A percentile compares a stretch with the other conserved stretches of the same genome.
Conservation (phyloP, 1,140 invertebrate genomes). For the Brachionus rubens region DNA sequence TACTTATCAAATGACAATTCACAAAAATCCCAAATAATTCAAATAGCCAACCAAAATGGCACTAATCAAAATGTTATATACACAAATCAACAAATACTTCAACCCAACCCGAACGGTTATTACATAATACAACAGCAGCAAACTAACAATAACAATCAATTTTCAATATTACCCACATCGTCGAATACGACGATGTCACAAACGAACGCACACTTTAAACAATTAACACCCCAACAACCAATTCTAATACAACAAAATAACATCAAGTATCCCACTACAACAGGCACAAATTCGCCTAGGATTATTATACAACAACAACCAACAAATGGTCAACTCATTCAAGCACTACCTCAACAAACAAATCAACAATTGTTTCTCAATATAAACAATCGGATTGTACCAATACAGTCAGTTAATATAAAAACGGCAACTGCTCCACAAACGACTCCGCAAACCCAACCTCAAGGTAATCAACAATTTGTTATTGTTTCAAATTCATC, state of each 20-base stretch:
- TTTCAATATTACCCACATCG: background rate
- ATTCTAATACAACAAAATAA: background rate
- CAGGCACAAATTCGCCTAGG: background rate
- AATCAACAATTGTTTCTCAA: slow-evolving; percentile 29
- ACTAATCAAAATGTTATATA: background rate
- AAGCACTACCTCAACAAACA: background rate
- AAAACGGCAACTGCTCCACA: background rate
- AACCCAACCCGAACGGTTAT: background rate
- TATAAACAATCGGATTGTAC: slow-evolving; percentile 34
- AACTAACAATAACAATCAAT: background rate
- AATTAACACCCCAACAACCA: background rate
- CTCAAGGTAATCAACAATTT: background rate
- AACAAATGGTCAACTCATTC: background rate
- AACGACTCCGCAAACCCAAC: too few species aligned
- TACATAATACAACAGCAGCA: slow-evolving; percentile 18
- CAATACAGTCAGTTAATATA: slow-evolving; percentile 33
- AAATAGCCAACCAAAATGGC: background rate
- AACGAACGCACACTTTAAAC: background rate
- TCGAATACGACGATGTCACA: background rate
- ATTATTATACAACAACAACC: slow-evolving; percentile 13
- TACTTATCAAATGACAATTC: background rate
- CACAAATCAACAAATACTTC: background rate
- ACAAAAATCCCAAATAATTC: background rate
- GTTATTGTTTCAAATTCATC: background rate
- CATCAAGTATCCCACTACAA: too few species aligned